Conservation (phyloP, 2,888 invertebrate genomes). For the Andrena flavipes region DNA sequence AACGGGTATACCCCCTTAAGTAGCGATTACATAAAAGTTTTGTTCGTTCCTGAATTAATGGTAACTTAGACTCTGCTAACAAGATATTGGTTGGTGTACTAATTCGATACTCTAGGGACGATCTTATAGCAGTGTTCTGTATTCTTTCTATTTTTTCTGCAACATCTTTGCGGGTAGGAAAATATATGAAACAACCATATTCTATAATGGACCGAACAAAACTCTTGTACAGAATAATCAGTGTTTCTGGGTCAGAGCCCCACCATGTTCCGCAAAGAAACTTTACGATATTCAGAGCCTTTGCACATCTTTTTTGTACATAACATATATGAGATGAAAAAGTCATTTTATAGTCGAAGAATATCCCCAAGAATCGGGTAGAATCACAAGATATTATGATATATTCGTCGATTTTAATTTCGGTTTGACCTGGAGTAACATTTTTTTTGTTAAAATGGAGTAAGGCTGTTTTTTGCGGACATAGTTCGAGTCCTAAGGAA, state of each 20-base stretch:
- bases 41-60: background rate
- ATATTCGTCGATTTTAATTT: background rate
- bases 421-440: background rate
- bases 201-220: slow-evolving; percentile 3
- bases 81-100: background rate
- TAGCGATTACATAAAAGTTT: background rate
- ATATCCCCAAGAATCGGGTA: background rate
- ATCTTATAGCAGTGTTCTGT: background rate
- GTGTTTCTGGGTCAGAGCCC: background rate
- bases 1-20: no score
- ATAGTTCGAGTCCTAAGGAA: slow-evolving; percentile 7
- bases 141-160: background rate
- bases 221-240: background rate
- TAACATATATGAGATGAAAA: background rate
- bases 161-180: background rate
- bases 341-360: background rate
- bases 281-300: background rate
- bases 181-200: background rate
- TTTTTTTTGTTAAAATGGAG: slow-evolving; percentile 28
- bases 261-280: background rate
- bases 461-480: slow-evolving; percentile 6
- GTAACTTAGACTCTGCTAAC: background rate
- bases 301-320: background rate
- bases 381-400: background rate
- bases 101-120: background rate